These are phyloP conservation scores for Scylla paramamosain DNA, from an alignment of 1,140 invertebrate species.

Conservation along the genomic window DNA sequence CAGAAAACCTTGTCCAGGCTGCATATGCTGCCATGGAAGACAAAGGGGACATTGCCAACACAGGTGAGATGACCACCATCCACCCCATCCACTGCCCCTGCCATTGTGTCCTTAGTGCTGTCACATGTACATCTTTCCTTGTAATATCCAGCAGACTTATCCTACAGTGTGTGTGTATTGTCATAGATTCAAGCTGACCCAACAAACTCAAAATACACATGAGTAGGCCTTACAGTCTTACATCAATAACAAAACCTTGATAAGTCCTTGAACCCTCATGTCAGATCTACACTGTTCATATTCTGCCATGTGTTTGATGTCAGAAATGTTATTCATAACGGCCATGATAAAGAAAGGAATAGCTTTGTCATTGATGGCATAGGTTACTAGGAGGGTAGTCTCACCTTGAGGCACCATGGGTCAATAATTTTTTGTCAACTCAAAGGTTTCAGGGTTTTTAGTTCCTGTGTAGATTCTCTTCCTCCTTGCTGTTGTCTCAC, in stretches of 20 bases:
- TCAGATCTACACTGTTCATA: neutral
- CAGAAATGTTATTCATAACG: neutral
- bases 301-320: neutral
- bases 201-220: neutral
- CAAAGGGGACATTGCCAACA: constrained; percentile 72
- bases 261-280: neutral
- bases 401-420: neutral
- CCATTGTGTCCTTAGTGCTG: neutral
- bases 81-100: constrained; percentile 37
- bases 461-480: too few relatives aligned
- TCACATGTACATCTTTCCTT: neutral
- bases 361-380: neutral
- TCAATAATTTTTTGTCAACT: neutral
- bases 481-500: too few relatives aligned
- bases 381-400: neutral
- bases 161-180: neutral
- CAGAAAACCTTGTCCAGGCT: constrained; percentile 72
- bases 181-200: neutral
- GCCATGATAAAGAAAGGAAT: neutral
- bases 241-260: neutral
- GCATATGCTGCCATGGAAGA: constrained; percentile 75
- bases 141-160: neutral
- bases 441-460: too few relatives aligned
- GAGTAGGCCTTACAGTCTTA: neutral
- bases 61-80: constrained; percentile 57